Evolutionary conservation across 2,113 vertebrate genomes (phyloP), one percentile per base, ranked within the genome.

Genomic region (Carassius gibelio): DNA sequence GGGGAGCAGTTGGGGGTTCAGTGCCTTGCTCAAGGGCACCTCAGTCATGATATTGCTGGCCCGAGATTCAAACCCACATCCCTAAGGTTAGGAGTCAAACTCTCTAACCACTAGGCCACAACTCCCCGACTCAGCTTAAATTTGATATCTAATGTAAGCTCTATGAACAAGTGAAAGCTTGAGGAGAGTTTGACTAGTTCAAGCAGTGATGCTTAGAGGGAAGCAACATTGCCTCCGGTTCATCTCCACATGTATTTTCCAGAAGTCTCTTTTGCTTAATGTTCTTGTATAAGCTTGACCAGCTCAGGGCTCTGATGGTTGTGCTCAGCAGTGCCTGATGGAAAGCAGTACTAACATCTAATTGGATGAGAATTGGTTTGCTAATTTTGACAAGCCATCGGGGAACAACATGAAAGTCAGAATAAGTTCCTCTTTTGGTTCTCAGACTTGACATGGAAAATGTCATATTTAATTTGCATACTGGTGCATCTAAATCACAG

Each of bases 281-380:
- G 34, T 75, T 88, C 84, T 52, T 86, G 84, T 48, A 75, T 64
- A 75, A 62, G 68, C 87, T 69, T 88, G 87, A 84, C 84, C 87
- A 81, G 74, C 69, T 26, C 74, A 68, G 61, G 75, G 64, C 75
- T 71, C 76, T 48, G 45, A 69, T 50, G 87, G 71, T 55, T 69
- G 68, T 42, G 75, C 61, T 76, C 38, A 71, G 50, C 48, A 34
- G 68, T 13, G 84, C 59, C 62, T 84, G 42, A 86, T 86, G 72
- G 62, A 88, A 83, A 50, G 64, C 85, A 69, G n/a, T 30, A 84
- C 71, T 69, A 7, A 81, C n/a, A n/a, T 74, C 69, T 86, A 88
- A 88, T 88, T 86, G 77, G 42, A 64, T 86, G 50, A 76, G 71
- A 45, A 64, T 79, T 66, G 17, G 55, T 74, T 81, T 52, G 50